Evolutionary conservation across 1,140 invertebrate species (phyloP).

Genomic region (Aphaenogaster rudis): DNA sequence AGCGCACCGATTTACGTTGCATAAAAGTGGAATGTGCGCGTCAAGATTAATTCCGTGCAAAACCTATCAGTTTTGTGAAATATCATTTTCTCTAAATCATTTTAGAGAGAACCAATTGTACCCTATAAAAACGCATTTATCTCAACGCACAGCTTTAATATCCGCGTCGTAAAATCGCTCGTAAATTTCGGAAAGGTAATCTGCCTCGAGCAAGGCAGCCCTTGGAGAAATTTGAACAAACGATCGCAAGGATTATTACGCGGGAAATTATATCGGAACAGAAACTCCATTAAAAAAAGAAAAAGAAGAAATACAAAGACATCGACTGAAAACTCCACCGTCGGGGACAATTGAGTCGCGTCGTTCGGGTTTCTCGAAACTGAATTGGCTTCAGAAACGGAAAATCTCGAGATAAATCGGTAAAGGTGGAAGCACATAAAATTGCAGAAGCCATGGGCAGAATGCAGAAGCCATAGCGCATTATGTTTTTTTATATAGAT

Average conservation of each 20-base stretch:
- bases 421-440: too few species aligned
- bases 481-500: too few species aligned
- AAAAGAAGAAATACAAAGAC: neutral
- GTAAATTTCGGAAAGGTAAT: constrained; percentile 2
- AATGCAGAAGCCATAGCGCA: too few species aligned
- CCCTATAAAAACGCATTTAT: constrained; percentile 23
- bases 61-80: neutral
- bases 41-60: constrained; percentile 22
- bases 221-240: constrained; percentile 16
- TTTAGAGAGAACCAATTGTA: neutral
- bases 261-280: neutral
- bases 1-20: neutral
- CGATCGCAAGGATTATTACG: constrained; percentile 22
- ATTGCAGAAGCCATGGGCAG: too few species aligned
- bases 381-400: constrained; percentile 8
- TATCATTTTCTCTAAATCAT: neutral
- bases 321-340: neutral
- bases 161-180: neutral
- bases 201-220: neutral
- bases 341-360: constrained; percentile 1
- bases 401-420: constrained; percentile 25
- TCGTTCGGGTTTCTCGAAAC: constrained; percentile 15
- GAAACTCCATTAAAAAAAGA: neutral
- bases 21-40: constrained; percentile 31
- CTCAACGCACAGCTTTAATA: constrained; percentile 8